phyloP scores from a whole-genome alignment of 2,888 invertebrate genomes.

The Disparrhopalites patrizii region DNA sequence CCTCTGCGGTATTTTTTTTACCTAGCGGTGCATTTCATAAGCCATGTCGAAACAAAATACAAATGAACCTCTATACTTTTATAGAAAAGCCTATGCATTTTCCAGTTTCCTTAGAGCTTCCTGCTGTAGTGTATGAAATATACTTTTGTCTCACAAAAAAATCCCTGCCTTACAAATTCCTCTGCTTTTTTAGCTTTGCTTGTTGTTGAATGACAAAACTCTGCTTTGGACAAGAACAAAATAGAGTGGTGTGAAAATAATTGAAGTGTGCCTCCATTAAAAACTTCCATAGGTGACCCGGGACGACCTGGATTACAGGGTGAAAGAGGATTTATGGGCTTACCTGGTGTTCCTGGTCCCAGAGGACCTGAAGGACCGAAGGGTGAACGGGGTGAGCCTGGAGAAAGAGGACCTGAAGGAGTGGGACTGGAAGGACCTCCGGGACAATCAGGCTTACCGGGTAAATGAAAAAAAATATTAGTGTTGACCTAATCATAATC shows the following conservation, averaged over 20 bases:
- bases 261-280: neutral
- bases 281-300: conserved; percentile 63
- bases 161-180: no score
- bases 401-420: conserved; percentile 68
- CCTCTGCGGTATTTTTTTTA: no score
- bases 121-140: no score
- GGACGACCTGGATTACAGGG: conserved; percentile 65
- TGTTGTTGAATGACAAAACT: no score
- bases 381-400: conserved; percentile 69
- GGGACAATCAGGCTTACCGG: conserved; percentile 67
- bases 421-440: conserved; percentile 68
- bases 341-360: conserved; percentile 59
- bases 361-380: conserved; percentile 60
- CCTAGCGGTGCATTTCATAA: no score
- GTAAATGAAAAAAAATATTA: conserved; percentile 52
- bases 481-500: neutral
- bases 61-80: no score
- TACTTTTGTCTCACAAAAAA: no score
- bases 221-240: no score
- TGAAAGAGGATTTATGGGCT: conserved; percentile 64
- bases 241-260: neutral
- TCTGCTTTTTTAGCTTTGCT: no score
- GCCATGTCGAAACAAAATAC: no score
- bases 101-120: no score
- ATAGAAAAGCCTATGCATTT: no score